Conservation (phyloP, 2,113 vertebrate species). For the Heterocephalus glaber region DNA sequence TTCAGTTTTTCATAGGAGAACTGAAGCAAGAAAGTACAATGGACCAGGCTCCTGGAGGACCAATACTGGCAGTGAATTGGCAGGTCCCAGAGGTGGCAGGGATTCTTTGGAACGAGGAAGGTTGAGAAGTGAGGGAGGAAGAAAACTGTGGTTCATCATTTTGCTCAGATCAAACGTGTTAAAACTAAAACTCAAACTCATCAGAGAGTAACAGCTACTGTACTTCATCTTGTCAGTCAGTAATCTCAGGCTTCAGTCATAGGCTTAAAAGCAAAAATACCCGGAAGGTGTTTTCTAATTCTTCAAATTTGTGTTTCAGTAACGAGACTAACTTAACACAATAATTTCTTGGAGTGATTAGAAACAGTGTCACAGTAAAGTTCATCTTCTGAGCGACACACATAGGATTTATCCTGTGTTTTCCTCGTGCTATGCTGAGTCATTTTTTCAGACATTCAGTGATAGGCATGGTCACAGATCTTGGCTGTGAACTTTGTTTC, state of each 20-base stretch:
- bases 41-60: not conserved
- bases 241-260: not conserved
- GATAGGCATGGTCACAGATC: not conserved
- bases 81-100: not conserved
- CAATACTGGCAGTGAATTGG: not conserved
- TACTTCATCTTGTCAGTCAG: not conserved
- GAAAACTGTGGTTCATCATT: not conserved
- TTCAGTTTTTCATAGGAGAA: not conserved
- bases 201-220: not conserved
- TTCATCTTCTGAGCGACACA: not conserved
- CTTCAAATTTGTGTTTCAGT: not conserved
- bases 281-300: conserved; percentile 13
- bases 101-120: not conserved
- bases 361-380: not conserved
- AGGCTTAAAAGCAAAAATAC: not conserved
- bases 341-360: not conserved
- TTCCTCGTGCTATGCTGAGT: not conserved
- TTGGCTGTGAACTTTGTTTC: not conserved
- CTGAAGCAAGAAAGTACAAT: not conserved
- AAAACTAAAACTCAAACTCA: not conserved
- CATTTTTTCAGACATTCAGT: not conserved
- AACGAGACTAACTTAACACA: not conserved
- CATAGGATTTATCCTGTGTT: not conserved
- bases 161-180: not conserved
- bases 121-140: not conserved